Evolutionary conservation across 2,113 vertebrate genomes (phyloP).

Genomic region (Chamaetylas fuelleborni): DNA sequence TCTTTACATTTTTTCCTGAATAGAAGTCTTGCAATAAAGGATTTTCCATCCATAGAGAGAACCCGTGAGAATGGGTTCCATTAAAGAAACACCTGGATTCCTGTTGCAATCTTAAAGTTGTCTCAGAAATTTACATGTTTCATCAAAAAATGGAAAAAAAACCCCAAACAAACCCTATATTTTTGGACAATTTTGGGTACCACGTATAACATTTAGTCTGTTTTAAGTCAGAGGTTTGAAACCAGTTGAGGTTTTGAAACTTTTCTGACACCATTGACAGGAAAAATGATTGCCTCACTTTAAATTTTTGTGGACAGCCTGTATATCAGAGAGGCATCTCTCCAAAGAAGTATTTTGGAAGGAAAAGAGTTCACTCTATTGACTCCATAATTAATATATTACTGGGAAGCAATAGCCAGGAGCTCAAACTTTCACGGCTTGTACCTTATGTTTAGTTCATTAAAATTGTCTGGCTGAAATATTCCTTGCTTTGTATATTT

Average conservation of each 20-base stretch:
- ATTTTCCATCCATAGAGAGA: not conserved
- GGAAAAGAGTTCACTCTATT: not conserved
- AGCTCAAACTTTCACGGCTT: not conserved
- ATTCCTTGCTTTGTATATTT: not conserved
- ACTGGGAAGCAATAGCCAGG: not conserved
- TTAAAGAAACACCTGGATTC: not conserved
- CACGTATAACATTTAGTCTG: not conserved
- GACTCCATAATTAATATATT: not conserved
- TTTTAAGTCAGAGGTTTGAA: not conserved
- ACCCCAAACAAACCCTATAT: rapidly evolving
- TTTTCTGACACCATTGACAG: not conserved
- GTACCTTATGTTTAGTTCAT: not conserved
- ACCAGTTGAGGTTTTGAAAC: not conserved
- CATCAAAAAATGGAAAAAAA: not conserved
- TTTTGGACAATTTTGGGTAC: not conserved
- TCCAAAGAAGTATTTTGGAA: not conserved
- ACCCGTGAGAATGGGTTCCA: not conserved
- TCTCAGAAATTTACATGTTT: not conserved
- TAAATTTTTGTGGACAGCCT: not conserved
- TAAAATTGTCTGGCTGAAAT: not conserved
- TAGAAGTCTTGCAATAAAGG: not conserved
- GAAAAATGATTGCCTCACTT: not conserved
- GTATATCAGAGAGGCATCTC: not conserved
- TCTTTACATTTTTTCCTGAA: not conserved
- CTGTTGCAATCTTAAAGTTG: not conserved